Conservation (phyloP, 2,113 vertebrate genomes). For the Axis porcinus region DNA sequence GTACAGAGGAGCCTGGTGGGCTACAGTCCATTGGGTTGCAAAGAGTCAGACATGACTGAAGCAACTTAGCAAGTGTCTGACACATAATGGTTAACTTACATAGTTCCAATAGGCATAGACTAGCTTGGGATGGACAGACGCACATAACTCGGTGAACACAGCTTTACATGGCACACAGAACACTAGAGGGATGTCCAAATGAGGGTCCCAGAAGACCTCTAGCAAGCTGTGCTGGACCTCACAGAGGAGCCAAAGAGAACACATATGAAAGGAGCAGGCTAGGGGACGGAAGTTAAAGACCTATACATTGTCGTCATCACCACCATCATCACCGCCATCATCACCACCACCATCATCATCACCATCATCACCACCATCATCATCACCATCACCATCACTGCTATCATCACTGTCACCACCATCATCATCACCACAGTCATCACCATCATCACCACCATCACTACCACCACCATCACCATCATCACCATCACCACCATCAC, state of each 20-base stretch:
- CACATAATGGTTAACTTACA: not conserved
- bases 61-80: not conserved
- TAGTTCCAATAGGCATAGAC: not conserved
- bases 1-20: not conserved
- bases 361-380: fast-evolving
- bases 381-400: fast-evolving
- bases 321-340: fast-evolving
- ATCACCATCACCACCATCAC: fast-evolving
- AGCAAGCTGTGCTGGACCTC: no score
- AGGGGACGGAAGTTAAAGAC: not conserved
- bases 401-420: fast-evolving
- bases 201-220: not conserved
- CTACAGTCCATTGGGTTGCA: not conserved
- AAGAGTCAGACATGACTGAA: not conserved
- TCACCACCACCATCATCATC: fast-evolving
- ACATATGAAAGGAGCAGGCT: not conserved
- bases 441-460: fast-evolving
- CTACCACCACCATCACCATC: fast-evolving
- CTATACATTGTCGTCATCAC: fast-evolving
- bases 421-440: fast-evolving
- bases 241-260: not conserved
- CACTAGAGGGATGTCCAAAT: no score
- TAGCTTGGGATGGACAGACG: not conserved
- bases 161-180: not conserved
- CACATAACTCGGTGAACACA: not conserved